Evolutionary conservation across 2,797 vertebrate species (phyloP).

Genomic region (Danio jaintianensis): DNA sequence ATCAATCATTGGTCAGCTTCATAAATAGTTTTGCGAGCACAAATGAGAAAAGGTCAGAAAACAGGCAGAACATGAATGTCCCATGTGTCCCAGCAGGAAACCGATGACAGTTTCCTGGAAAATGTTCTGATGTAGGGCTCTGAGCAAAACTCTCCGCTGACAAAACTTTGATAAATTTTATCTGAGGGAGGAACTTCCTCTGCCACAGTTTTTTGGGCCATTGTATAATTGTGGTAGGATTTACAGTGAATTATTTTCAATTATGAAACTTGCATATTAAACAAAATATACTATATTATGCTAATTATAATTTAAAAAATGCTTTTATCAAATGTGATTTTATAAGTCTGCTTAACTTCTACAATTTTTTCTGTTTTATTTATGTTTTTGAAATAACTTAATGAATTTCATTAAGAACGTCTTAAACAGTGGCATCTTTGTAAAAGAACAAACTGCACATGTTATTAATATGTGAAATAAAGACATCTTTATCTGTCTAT

Average conservation of each 20-base stretch:
- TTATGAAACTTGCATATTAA: background rate
- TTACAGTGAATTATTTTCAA: background rate
- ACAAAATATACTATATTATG: background rate
- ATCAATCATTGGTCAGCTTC: background rate
- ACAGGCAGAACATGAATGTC: background rate
- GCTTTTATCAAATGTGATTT: too few relatives aligned
- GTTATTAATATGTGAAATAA: too few relatives aligned
- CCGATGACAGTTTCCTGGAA: constrained; percentile 29
- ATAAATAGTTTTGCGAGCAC: background rate
- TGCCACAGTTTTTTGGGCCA: background rate
- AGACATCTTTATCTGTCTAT: too few relatives aligned
- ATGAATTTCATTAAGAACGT: too few relatives aligned
- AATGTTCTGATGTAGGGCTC: constrained; percentile 60
- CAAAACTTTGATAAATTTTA: constrained; percentile 37
- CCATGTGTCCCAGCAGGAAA: constrained; percentile 7
- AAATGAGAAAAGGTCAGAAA: background rate
- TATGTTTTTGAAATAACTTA: too few relatives aligned
- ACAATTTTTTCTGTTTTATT: too few relatives aligned
- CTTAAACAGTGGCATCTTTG: too few relatives aligned
- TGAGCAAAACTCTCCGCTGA: constrained; percentile 64
- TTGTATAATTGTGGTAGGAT: background rate
- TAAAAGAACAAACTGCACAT: too few relatives aligned
- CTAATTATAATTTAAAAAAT: too few relatives aligned
- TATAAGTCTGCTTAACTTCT: background rate
- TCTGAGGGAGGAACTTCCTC: constrained; percentile 17